Evolutionary conservation across 2,113 vertebrate species (phyloP).

Genomic region (Nesospiza acunhae): DNA sequence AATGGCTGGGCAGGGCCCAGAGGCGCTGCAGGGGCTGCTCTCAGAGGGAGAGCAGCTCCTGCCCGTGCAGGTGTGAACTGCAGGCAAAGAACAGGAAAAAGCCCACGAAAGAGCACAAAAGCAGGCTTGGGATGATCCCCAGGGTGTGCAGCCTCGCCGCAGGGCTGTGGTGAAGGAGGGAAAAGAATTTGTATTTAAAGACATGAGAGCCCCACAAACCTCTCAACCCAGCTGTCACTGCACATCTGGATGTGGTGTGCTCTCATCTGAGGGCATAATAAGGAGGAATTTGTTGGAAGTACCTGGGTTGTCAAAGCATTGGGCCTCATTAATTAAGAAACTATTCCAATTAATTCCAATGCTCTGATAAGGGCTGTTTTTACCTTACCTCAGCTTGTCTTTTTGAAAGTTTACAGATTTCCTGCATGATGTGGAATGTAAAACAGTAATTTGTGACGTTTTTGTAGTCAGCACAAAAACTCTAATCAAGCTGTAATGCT

Average conservation of each 20-base stretch:
- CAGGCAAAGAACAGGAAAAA: not conserved
- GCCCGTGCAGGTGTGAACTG: no score
- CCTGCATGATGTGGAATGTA: not conserved
- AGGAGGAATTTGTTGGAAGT: not conserved
- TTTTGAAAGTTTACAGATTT: not conserved
- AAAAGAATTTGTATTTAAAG: not conserved
- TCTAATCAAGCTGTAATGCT: slow-evolving; percentile 12
- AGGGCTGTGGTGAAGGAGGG: not conserved
- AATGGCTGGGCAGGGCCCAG: not conserved
- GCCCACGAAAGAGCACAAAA: not conserved
- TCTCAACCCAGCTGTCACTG: not conserved
- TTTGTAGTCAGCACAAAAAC: not conserved
- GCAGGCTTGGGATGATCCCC: not conserved
- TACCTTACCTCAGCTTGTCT: not conserved
- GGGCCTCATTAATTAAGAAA: not conserved
- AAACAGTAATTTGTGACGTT: not conserved
- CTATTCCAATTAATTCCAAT: not conserved
- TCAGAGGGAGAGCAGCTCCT: not conserved
- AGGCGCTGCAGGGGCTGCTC: not conserved
- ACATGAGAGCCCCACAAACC: not conserved
- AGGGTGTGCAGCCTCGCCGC: not conserved
- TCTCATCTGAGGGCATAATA: not conserved
- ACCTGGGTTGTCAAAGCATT: not conserved
- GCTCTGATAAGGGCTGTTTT: not conserved
- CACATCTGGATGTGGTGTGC: not conserved